These are phyloP conservation scores for Drosophila anceps DNA, from an alignment of 2,888 invertebrate genomes.

Conservation along the genomic window DNA sequence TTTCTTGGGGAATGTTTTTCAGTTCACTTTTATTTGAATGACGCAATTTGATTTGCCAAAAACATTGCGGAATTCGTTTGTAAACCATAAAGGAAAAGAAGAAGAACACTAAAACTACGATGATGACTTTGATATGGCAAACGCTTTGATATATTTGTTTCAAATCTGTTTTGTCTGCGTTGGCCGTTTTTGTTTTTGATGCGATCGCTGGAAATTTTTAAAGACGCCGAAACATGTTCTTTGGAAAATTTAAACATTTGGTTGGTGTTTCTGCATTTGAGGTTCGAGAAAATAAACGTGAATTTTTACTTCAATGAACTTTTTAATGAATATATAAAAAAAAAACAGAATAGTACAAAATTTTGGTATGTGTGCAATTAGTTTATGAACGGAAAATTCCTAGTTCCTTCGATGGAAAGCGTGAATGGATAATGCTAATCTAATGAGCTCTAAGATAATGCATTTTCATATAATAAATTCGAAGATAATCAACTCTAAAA, in stretches of 20 bases:
- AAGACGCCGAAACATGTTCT: constrained; percentile 22
- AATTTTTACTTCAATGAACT: background rate
- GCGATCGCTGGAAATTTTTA: constrained; percentile 4
- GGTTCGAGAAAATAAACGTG: background rate
- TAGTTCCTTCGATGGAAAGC: no score
- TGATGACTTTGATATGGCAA: constrained; percentile 37
- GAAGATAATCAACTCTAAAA: no score
- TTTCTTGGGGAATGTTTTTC: constrained; percentile 20
- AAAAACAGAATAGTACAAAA: no score
- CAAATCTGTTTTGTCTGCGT: background rate
- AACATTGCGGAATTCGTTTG: constrained; percentile 25
- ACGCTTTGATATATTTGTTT: constrained; percentile 33
- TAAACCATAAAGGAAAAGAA: constrained; percentile 14
- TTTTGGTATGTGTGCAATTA: no score
- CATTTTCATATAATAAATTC: no score
- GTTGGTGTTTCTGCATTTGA: background rate
- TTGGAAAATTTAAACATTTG: constrained; percentile 5
- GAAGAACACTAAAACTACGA: background rate
- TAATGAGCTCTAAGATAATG: no score
- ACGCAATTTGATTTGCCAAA: constrained; percentile 51
- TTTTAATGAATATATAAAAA: background rate
- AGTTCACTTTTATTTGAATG: constrained; percentile 30
- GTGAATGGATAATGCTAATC: no score
- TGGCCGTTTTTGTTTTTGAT: constrained; percentile 27
- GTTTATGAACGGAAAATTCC: no score